Evolutionary conservation across 2,113 vertebrate species (phyloP).

Genomic region (Microtus montanus): DNA sequence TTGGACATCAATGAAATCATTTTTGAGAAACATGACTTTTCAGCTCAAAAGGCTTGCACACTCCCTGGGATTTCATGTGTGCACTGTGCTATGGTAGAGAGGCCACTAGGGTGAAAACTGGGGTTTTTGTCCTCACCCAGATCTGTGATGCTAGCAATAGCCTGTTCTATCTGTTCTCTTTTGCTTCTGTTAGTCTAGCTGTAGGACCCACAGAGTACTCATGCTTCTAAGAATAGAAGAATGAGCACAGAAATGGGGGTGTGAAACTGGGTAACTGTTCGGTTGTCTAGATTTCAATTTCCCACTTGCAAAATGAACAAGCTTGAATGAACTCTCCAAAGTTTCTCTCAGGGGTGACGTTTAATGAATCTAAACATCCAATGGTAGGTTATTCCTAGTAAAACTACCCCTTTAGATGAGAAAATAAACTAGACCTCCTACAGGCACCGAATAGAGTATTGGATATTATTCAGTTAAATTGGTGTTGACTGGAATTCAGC

Average conservation of each 20-base stretch:
- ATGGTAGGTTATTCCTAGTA: conserved; percentile 40
- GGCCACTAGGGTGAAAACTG: neutral
- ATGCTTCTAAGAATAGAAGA: neutral
- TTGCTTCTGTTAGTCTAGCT: neutral
- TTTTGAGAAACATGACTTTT: neutral
- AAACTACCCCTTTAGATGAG: conserved; percentile 16
- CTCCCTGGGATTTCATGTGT: neutral
- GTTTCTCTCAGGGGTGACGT: neutral
- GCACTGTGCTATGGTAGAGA: neutral
- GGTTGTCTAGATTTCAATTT: neutral
- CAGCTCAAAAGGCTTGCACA: neutral
- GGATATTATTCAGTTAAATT: conserved; percentile 74
- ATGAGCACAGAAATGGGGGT: neutral
- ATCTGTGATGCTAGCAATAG: neutral
- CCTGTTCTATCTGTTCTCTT: neutral
- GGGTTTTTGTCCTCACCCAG: neutral
- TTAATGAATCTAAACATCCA: conserved; percentile 29
- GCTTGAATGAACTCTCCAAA: neutral
- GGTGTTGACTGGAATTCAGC: conserved; percentile 80
- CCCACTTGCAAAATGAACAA: neutral
- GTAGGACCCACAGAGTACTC: neutral
- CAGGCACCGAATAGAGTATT: conserved; percentile 73
- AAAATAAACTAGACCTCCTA: conserved; percentile 67
- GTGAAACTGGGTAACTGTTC: neutral
- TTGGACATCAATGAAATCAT: neutral